Percentiles rank a stretch among this genome's conserved stretches.
These are phyloP conservation scores for Xenus cinereus DNA, from an alignment of 2,113 vertebrate species.

Conservation along the genomic window DNA sequence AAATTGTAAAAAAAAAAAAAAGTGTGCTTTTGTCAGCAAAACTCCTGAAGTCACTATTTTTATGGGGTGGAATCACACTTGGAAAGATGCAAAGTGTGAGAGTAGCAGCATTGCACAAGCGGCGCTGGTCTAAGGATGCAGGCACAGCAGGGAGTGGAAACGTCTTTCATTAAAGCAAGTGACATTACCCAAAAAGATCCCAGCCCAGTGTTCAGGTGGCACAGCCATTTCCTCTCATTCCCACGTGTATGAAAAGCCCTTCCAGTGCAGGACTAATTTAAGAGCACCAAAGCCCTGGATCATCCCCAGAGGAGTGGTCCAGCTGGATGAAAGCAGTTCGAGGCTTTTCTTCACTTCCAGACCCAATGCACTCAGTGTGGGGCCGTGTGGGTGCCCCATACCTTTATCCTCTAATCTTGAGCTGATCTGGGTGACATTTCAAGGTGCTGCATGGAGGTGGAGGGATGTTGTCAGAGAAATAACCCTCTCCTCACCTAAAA, in stretches of 20 bases:
- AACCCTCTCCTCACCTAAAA: neutral
- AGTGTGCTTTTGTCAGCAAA: neutral
- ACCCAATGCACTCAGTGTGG: neutral
- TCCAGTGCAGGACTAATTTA: neutral
- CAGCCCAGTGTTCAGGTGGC: neutral
- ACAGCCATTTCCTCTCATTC: neutral
- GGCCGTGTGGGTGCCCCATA: neutral
- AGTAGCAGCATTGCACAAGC: neutral
- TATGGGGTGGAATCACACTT: slow-evolving; percentile 34
- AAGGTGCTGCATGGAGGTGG: neutral
- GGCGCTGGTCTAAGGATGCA: neutral
- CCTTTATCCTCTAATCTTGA: neutral
- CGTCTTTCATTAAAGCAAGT: neutral
- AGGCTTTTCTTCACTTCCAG: neutral
- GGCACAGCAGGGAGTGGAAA: neutral
- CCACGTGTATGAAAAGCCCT: neutral
- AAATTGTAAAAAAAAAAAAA: neutral
- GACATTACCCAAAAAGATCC: neutral
- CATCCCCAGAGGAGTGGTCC: neutral
- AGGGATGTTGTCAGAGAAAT: neutral
- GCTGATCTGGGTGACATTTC: neutral
- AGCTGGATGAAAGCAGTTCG: fast-evolving
- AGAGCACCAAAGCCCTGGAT: neutral
- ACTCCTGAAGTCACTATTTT: neutral
- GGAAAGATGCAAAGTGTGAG: neutral